These are phyloP conservation scores for Macrostomum lignano DNA, from an alignment of 1,140 invertebrate genomes.

Conservation along the genomic window DNA sequence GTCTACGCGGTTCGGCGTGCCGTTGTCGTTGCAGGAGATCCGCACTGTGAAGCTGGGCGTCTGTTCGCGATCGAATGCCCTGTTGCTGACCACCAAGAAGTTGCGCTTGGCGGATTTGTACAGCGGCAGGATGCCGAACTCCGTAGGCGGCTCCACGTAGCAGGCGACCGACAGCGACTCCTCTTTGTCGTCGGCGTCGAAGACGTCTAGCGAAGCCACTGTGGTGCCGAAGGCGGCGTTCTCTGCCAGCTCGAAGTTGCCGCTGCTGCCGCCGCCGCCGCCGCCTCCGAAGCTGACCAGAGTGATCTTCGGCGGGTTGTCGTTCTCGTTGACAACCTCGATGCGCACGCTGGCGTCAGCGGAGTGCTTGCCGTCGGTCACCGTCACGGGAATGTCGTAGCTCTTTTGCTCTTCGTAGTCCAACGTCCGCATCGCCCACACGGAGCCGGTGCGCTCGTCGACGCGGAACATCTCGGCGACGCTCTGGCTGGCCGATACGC, in stretches of 20 bases:
- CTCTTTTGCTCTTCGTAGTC: background rate
- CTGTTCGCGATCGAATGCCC: no score
- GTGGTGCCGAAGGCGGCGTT: no score
- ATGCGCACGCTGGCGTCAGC: background rate
- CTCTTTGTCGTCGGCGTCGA: no score
- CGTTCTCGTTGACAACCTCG: conserved; percentile 1
- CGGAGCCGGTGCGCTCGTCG: background rate
- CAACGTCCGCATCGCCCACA: background rate
- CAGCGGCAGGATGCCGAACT: no score
- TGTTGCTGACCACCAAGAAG: no score
- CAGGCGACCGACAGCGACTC: no score
- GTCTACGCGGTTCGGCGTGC: background rate
- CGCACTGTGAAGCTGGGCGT: background rate
- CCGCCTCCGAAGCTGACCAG: background rate
- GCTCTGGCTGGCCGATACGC: background rate
- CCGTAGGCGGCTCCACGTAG: no score
- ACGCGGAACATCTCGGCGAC: background rate
- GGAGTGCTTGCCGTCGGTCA: background rate
- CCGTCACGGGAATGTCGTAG: background rate
- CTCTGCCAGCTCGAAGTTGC: no score
- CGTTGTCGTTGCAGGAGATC: background rate
- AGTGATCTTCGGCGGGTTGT: background rate
- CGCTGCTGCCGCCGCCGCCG: no score
- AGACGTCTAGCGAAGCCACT: no score
- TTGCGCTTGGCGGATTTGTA: no score